Conservation (phyloP, 1,140 invertebrate species). For the Sipha flava region DNA sequence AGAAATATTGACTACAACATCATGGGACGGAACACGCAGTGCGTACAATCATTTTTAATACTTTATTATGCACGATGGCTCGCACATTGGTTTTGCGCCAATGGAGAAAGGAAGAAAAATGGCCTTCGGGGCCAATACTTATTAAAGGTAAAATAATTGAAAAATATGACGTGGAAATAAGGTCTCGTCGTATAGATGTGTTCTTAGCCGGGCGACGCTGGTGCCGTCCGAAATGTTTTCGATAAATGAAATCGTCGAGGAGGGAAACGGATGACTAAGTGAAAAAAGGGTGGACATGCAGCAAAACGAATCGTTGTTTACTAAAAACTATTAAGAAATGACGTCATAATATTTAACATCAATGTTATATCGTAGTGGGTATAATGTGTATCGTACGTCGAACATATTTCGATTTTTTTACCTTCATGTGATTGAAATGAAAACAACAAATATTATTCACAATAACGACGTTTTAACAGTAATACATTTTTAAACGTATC, state of each 20-base stretch:
- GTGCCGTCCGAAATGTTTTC: neutral
- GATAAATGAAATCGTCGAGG: neutral
- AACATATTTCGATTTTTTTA: no score
- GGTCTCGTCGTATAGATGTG: neutral
- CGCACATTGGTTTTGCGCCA: neutral
- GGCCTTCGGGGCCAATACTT: neutral
- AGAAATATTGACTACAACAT: no score
- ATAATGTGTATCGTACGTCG: no score
- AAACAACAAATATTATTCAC: no score
- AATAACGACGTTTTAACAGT: no score
- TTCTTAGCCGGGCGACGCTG: neutral
- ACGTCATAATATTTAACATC: neutral
- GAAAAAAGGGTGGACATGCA: slow-evolving; percentile 8
- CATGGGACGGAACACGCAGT: no score
- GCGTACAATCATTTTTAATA: no score
- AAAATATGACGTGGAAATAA: neutral
- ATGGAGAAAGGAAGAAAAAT: neutral
- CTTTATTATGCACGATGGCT: neutral
- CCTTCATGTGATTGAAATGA: no score
- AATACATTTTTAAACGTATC: no score
- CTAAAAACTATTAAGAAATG: neutral
- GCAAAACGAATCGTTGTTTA: neutral
- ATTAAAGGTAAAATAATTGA: neutral
- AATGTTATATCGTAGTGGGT: no score
- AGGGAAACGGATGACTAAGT: slow-evolving; percentile 22